Evolutionary conservation across 2,113 vertebrate genomes (phyloP).

Genomic region (Haemorhous mexicanus): DNA sequence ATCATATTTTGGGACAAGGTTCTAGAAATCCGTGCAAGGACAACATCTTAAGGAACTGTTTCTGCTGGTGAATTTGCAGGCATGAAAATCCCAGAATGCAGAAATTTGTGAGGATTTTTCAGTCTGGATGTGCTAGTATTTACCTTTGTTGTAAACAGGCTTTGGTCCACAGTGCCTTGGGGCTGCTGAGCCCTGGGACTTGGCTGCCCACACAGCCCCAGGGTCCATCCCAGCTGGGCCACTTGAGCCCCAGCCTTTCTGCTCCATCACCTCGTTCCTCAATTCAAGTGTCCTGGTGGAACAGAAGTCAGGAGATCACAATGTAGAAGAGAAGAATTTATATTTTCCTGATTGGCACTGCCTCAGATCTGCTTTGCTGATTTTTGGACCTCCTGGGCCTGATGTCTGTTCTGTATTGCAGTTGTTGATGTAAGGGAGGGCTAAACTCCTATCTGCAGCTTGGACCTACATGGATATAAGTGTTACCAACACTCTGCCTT

Average conservation of each 20-base stretch:
- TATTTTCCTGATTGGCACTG: not conserved
- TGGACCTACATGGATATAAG: not conserved
- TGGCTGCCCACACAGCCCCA: rapidly evolving
- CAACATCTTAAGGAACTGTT: not conserved
- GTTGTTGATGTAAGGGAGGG: not conserved
- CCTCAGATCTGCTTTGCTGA: not conserved
- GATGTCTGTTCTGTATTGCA: not conserved
- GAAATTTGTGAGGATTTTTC: not conserved
- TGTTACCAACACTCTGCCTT: not conserved
- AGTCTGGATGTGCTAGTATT: not conserved
- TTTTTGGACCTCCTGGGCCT: not conserved
- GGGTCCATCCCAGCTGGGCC: not conserved
- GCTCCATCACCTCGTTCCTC: not conserved
- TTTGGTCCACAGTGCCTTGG: not conserved
- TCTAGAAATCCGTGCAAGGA: not conserved
- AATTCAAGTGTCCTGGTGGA: not conserved
- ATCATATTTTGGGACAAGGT: not conserved
- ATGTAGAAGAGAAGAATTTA: not conserved
- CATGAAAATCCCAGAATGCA: not conserved
- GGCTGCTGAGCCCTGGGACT: not conserved
- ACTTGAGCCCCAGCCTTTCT: not conserved
- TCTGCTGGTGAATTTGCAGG: not conserved
- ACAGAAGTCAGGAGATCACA: not conserved
- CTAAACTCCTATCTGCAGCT: not conserved
- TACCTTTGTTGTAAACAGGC: not conserved